phyloP scores from a whole-genome alignment of 2,113 vertebrate genomes.

The Brienomyrus brachyistius region DNA sequence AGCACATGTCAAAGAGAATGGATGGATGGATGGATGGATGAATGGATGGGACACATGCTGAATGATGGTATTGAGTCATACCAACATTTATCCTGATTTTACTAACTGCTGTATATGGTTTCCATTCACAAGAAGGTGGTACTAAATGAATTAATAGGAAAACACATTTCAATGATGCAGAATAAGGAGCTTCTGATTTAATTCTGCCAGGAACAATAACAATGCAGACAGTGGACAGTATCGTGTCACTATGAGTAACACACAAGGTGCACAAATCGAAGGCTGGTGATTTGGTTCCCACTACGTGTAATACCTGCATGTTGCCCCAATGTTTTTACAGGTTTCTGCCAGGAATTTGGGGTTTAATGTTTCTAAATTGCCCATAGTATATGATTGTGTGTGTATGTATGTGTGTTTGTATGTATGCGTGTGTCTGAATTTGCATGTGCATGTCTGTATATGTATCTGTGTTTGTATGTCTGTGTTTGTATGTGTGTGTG shows the following conservation, averaged over 20 bases:
- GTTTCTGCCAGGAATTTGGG: neutral
- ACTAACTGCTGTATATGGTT: neutral
- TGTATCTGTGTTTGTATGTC: neutral
- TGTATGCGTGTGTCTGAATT: too few species aligned
- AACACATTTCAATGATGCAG: neutral
- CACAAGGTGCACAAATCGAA: neutral
- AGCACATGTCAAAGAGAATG: neutral
- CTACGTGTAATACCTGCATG: neutral
- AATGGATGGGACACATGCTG: neutral
- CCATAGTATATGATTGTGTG: neutral
- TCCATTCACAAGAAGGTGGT: neutral
- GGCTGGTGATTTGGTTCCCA: neutral
- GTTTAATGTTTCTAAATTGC: neutral
- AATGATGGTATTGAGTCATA: neutral
- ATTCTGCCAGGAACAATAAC: neutral
- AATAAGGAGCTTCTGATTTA: neutral
- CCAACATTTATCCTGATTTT: neutral
- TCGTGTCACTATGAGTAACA: neutral
- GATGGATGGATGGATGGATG: too few species aligned
- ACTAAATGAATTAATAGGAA: neutral
- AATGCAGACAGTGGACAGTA: neutral
- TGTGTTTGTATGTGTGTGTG: neutral
- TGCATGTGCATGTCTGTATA: neutral
- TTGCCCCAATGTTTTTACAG: neutral
- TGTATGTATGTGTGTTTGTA: too few species aligned